Evolutionary conservation across 2,113 vertebrate genomes (phyloP).

Genomic region (Furnarius figulus): DNA sequence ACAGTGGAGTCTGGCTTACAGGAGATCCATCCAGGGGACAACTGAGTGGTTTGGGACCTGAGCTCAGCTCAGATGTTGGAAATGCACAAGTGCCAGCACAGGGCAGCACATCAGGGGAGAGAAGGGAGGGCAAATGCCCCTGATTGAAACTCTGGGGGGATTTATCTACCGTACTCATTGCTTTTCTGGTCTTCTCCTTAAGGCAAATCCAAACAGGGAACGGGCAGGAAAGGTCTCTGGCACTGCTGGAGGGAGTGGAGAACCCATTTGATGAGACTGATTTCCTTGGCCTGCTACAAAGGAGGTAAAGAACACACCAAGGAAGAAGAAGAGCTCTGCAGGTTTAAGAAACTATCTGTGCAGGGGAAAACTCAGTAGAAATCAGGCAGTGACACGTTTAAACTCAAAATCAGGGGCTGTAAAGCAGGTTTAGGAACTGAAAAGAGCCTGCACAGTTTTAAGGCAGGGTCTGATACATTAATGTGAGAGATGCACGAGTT

Average conservation of each 20-base stretch:
- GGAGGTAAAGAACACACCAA: not conserved
- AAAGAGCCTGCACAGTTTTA: not conserved
- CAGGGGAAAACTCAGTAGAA: not conserved
- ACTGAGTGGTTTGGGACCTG: not conserved
- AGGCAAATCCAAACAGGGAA: not conserved
- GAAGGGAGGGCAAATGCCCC: not conserved
- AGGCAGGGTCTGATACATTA: not conserved
- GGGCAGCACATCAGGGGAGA: not conserved
- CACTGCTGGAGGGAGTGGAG: not conserved
- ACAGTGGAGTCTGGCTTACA: not conserved
- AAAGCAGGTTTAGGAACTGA: not conserved
- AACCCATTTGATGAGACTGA: not conserved
- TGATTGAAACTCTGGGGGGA: not conserved
- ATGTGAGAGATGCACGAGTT: not conserved
- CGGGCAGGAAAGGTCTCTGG: not conserved
- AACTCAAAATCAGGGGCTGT: not conserved
- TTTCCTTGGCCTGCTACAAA: not conserved
- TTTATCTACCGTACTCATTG: not conserved
- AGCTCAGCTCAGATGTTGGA: not conserved
- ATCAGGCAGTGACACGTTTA: not conserved
- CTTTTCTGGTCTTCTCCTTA: not conserved
- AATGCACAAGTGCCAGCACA: not conserved
- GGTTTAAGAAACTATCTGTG: not conserved
- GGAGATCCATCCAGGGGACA: not conserved
- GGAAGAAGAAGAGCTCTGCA: not conserved